phyloP scores from a whole-genome alignment of 2,888 invertebrate genomes.

The Hirtodrosophila duncani region DNA sequence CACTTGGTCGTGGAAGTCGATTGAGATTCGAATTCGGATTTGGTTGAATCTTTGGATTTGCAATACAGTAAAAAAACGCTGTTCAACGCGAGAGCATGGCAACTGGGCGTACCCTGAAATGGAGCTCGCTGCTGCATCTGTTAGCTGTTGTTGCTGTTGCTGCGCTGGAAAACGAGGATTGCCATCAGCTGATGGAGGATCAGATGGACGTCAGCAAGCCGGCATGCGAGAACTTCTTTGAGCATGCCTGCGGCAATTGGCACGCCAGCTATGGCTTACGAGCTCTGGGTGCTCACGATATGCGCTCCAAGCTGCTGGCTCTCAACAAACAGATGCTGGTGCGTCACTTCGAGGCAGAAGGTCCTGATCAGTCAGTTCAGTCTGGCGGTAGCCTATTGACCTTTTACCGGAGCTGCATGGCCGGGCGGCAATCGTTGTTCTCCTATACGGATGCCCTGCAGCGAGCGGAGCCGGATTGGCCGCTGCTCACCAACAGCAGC shows the following conservation, averaged over 20 bases:
- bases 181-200: conserved; percentile 23
- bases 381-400: conserved; percentile 6
- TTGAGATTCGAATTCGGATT: conserved; percentile 15
- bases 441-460: conserved; percentile 55
- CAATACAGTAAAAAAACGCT: conserved; percentile 9
- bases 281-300: conserved; percentile 58
- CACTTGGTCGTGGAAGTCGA: conserved; percentile 6
- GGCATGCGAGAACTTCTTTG: conserved; percentile 90
- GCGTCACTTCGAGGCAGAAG: conserved; percentile 41
- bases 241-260: conserved; percentile 93
- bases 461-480: conserved; percentile 51
- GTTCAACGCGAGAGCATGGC: background rate
- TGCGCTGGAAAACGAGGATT: conserved; percentile 3
- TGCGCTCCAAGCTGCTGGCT: conserved; percentile 53
- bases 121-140: background rate
- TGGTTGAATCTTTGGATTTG: background rate
- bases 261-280: conserved; percentile 42
- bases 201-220: conserved; percentile 78
- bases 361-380: background rate
- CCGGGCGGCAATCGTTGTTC: conserved; percentile 37
- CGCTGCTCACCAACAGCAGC: conserved; percentile 49
- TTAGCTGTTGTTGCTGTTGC: background rate
- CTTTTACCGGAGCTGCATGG: conserved; percentile 64
- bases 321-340: conserved; percentile 57
- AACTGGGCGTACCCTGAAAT: too few species aligned